These are phyloP conservation scores for Porites lutea DNA, from an alignment of 64 coral and sea anemone species.

Conservation along the genomic window DNA sequence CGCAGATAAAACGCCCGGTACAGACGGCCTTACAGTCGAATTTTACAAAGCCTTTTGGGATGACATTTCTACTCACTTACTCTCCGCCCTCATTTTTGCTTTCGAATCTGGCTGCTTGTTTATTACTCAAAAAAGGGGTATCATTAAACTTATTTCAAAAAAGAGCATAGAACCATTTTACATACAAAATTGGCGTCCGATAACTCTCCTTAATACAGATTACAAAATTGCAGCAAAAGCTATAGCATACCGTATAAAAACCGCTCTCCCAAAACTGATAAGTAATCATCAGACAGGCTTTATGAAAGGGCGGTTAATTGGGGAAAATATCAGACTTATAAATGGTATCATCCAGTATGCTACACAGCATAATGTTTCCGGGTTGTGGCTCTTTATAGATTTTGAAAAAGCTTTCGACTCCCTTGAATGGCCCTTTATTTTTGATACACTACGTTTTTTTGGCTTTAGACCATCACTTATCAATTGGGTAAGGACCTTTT, in stretches of 20 bases:
- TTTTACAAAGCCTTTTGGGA: too few species aligned
- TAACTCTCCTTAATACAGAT: not conserved
- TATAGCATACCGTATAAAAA: not conserved
- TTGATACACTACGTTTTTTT: constrained; percentile 9
- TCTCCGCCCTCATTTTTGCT: not conserved
- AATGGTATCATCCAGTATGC: not conserved
- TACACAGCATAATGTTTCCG: not conserved
- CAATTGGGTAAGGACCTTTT: constrained; percentile 43
- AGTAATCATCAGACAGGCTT: not conserved
- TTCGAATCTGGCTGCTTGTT: not conserved
- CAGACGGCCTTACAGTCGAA: too few species aligned
- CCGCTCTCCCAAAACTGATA: not conserved
- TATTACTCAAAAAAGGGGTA: not conserved
- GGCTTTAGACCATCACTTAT: constrained; percentile 49
- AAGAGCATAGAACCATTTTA: too few species aligned
- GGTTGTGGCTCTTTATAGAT: not conserved
- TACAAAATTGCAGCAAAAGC: too few species aligned
- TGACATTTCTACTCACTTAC: too few species aligned
- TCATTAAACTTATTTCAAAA: not conserved
- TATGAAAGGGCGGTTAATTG: too few species aligned
- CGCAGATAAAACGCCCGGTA: too few species aligned
- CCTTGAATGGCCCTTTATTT: constrained; percentile 54
- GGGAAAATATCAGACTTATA: not conserved
- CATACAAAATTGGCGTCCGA: not conserved
- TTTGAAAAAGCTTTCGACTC: not conserved